Evolutionary conservation across 2,888 invertebrate species (phyloP), one percentile per base, ranked within the genome.

Genomic region (Fragum whitleyi): DNA sequence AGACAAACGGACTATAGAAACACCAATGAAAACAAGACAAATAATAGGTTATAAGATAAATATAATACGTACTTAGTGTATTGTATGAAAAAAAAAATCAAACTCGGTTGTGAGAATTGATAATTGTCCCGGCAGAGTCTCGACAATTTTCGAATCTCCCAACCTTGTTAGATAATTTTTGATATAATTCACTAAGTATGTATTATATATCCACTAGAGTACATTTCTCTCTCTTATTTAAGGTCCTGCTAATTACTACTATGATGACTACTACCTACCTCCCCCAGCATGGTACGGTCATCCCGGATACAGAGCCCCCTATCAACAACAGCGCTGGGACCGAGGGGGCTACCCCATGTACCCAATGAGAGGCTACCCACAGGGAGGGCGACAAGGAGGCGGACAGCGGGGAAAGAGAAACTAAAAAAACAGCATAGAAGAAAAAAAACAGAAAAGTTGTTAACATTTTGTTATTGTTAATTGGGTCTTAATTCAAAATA

Each of bases 401-500:
- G 6, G 57, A n/a, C 23, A 23, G 21, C 57, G 14, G 26, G 65
- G 65, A 14, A 65, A 36, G 23, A 65, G 36, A 23, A 65, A 65
- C 23, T 65, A 21, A 65, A 21, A 65, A 36, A 23, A 14, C 47
- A 14, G 47, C 47, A 3, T 2, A 14, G 3, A 16, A 47, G 47
- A 47, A 14, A 14, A 47, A 3, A 47, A 47, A 47, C 39, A 39
- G 14, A 42, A 39, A 42, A 23, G 65, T 65, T 65, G 42, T 65
- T 65, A 42, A 65, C 65, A 42, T 39, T 47, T 65, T 65, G 65
- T 65, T 65, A 65, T 65, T 65, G 65, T 65, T 65, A 65, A 65
- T 65, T 65, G 65, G 65, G 65, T 42, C 65, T 65, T 65, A 42
- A 65, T 65, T 65, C 65, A 65, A 65, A 65, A 65, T 65, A 65